Conservation (phyloP, 1,140 invertebrate species). For the Cotesia glomerata region DNA sequence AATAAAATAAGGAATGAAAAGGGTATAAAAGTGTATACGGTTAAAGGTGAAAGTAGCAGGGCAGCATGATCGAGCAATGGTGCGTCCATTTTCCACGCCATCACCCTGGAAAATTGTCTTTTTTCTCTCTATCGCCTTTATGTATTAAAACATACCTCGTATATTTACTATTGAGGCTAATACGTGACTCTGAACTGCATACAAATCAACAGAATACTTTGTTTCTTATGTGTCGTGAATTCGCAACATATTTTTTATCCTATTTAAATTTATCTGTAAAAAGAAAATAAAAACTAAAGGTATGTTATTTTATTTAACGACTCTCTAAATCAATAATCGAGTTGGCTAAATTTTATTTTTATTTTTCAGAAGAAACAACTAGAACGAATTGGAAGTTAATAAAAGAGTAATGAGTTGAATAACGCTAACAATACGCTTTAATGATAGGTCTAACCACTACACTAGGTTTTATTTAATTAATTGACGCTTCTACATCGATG, state of each 20-base stretch:
- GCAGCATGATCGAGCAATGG: slow-evolving; percentile 22
- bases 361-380: too few species aligned
- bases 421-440: too few species aligned
- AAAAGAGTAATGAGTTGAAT: too few species aligned
- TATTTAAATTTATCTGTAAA: not conserved
- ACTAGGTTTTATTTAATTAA: too few species aligned
- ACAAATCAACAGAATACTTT: slow-evolving; percentile 1
- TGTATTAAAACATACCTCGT: not conserved
- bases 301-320: too few species aligned
- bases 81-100: slow-evolving; percentile 48
- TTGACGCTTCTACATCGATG: too few species aligned
- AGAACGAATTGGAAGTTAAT: too few species aligned
- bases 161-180: not conserved
- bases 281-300: not conserved
- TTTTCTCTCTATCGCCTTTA: slow-evolving; percentile 28
- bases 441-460: too few species aligned
- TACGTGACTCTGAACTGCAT: slow-evolving; percentile 19
- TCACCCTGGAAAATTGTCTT: slow-evolving; percentile 48
- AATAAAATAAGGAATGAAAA: slow-evolving; percentile 1
- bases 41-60: slow-evolving; percentile 17
- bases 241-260: not conserved
- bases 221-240: not conserved
- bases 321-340: too few species aligned
- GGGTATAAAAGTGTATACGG: not conserved
- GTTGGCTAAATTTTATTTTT: too few species aligned